phyloP scores from a whole-genome alignment of 2,113 vertebrate species.

The Hippolais icterina region DNA sequence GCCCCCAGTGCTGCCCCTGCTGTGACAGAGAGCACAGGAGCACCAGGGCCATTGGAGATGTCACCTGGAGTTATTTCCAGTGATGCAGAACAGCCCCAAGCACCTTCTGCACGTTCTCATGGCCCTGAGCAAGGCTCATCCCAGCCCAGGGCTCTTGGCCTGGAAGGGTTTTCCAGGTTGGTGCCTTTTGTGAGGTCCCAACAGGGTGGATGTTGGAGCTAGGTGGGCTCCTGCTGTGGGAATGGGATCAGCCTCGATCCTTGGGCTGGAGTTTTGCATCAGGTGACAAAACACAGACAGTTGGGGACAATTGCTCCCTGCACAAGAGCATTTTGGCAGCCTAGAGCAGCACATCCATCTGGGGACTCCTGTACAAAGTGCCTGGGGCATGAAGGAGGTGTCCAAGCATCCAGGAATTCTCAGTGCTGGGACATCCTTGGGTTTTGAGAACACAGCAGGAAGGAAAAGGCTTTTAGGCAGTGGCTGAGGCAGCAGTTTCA shows the following conservation, averaged over 20 bases:
- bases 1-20: not conserved
- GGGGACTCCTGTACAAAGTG: not conserved
- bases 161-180: not conserved
- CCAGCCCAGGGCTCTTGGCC: not conserved
- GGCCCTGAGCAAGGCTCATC: not conserved
- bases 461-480: not conserved
- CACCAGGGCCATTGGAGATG: fast-evolving
- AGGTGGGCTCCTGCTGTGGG: not conserved
- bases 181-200: not conserved
- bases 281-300: not conserved
- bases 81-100: not conserved
- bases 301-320: not conserved
- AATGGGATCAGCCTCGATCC: not conserved
- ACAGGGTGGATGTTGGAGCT: not conserved
- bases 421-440: not conserved
- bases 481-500: not conserved
- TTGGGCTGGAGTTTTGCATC: not conserved
- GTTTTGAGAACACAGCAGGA: not conserved
- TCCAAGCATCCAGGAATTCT: not conserved
- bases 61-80: not conserved
- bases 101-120: fast-evolving
- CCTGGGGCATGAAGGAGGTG: fast-evolving
- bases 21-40: not conserved
- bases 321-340: not conserved
- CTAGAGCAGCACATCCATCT: not conserved